Conservation (phyloP, 1,140 invertebrate genomes). For the Acyrthosiphon pisum region DNA sequence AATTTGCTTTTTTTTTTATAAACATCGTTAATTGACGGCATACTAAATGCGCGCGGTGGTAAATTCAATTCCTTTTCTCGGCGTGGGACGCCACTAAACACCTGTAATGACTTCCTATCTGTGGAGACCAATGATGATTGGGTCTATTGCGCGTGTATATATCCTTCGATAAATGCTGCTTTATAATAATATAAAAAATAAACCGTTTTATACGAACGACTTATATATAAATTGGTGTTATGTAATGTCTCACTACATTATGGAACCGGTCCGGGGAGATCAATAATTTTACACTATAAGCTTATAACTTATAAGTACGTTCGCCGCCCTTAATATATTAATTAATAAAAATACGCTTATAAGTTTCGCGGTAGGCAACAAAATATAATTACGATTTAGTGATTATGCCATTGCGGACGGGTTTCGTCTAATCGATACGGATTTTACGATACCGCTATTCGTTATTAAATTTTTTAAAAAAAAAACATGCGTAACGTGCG, state of each 20-base stretch:
- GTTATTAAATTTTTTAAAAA: not conserved
- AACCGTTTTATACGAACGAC: not conserved
- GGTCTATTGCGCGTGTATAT: not conserved
- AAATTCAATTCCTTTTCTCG: not conserved
- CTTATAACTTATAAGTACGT: not conserved
- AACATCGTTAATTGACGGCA: not conserved
- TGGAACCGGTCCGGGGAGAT: not conserved
- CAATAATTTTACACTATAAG: not conserved
- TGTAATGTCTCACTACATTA: not conserved
- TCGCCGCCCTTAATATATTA: not conserved
- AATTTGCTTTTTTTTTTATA: not conserved
- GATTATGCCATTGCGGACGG: not conserved
- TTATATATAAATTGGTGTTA: not conserved
- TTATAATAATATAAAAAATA: conserved; percentile 2
- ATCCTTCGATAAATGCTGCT: not conserved
- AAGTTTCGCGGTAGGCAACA: not conserved
- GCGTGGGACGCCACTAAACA: conserved; percentile 15
- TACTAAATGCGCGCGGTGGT: not conserved
- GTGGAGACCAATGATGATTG: not conserved
- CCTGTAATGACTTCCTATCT: not conserved
- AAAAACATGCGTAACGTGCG: not conserved
- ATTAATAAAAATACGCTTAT: not conserved
- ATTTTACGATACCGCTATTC: not conserved
- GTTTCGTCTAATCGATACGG: not conserved
- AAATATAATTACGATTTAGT: not conserved